phyloP scores from a whole-genome alignment of 2,888 invertebrate genomes.

The Amiota communis region DNA sequence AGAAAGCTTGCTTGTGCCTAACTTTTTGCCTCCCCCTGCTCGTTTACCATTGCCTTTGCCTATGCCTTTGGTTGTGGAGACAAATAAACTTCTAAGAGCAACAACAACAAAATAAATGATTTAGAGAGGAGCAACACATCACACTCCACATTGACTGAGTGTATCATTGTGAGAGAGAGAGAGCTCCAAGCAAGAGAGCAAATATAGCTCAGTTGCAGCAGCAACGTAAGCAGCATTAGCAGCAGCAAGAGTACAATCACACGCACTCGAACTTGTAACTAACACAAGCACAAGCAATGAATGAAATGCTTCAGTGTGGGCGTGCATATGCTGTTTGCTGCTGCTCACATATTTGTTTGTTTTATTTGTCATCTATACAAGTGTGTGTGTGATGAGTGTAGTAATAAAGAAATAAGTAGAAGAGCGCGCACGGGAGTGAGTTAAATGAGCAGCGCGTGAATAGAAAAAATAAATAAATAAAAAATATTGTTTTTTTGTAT shows the following conservation, averaged over 20 bases:
- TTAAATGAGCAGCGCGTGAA: background rate
- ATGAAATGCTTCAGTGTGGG: conserved; percentile 16
- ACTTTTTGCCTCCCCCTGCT: background rate
- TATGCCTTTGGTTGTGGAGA: too few species aligned
- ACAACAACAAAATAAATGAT: conserved; percentile 35
- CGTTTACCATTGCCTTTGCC: too few species aligned
- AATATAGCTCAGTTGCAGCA: background rate
- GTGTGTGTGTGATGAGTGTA: conserved; percentile 32
- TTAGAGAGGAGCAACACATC: too few species aligned
- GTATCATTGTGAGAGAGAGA: conserved; percentile 15
- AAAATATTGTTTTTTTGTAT: too few species aligned
- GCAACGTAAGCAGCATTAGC: too few species aligned
- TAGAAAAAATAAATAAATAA: too few species aligned
- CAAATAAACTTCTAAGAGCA: conserved; percentile 1
- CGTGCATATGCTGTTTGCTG: background rate
- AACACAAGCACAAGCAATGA: conserved; percentile 23
- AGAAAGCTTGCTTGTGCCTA: conserved; percentile 8
- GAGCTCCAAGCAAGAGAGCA: conserved; percentile 24
- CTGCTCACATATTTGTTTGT: too few species aligned
- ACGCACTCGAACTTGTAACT: conserved; percentile 19
- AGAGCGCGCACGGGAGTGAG: conserved; percentile 11
- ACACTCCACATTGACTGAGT: too few species aligned
- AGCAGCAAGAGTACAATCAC: conserved; percentile 24
- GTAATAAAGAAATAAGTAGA: background rate
- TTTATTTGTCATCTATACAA: background rate